Evolutionary conservation across 2,888 invertebrate species (phyloP), one percentile per base, ranked within the genome.

Genomic region (Lasioglossum pauxillum): DNA sequence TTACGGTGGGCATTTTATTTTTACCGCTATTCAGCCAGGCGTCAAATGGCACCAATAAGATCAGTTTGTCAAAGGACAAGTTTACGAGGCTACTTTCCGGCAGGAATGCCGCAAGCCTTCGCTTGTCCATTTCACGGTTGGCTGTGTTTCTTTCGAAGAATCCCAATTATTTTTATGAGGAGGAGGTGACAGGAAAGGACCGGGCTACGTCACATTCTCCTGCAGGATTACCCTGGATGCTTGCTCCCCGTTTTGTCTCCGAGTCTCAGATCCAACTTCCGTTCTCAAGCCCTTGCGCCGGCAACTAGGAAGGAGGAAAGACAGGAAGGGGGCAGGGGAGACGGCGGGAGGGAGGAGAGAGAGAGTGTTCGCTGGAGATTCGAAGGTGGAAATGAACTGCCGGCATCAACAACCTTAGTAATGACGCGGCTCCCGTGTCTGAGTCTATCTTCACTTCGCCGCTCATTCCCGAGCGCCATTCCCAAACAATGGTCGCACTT

Each of bases 311-410:
- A 88, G 88, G 83, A 81, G 88, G 86, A 67, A 53, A 80, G 88
- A 87, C 85, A 86, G 88, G 90, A 88, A 86, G 82, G 86, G 85
- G 83, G 87, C 81, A 78, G 46, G 79, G 78, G 71, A 7, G 5
- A 16, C 8, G 35, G 16, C 5, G 35, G 1, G 19, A 19, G 16
- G 19, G 84, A 84, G 84, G 80, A 41, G 81, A 78, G 75, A 83
- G 85, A 88, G 91, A 91, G 90, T 88, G 90, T 92, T 93, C 92
- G 89, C 88, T 91, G 87, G 91, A 92, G 92, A 93, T 93, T 92
- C 91, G 90, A 92, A 93, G 92, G 93, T 93, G 93, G 91, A 92
- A 93, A 93, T 93, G 92, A 93, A 93, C 92, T 93, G 92, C 90
- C 91, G 92, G 92, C 91, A 93, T 93, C 92, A 92, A 93, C 93